Percentiles rank a stretch among this genome's conserved stretches.
These are phyloP conservation scores for Metopia argyrocephala DNA, from an alignment of 2,888 invertebrate genomes.

Conservation along the genomic window DNA sequence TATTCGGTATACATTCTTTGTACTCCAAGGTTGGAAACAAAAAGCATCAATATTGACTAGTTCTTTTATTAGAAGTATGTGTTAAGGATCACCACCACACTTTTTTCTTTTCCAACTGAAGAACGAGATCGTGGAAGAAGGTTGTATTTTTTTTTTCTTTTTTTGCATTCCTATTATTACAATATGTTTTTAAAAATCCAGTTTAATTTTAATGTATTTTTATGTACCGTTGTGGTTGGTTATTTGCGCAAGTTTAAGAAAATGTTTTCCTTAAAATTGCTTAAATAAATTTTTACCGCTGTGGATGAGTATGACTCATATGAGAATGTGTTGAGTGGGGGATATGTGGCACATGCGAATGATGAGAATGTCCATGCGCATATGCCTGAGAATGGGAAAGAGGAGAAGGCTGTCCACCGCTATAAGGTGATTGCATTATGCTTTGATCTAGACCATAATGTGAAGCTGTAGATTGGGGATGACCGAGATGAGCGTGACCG, in stretches of 20 bases:
- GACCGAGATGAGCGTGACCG: conserved; percentile 84
- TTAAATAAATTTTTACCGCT: conserved; percentile 82
- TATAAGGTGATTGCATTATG: conserved; percentile 83
- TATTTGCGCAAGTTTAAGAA: no score
- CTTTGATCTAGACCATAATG: conserved; percentile 86
- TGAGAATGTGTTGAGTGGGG: conserved; percentile 81
- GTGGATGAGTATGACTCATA: conserved; percentile 87
- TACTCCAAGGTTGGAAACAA: background rate
- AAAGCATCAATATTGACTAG: background rate
- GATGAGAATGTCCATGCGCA: conserved; percentile 77
- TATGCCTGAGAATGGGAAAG: conserved; percentile 80
- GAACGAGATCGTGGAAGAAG: background rate
- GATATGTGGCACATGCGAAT: conserved; percentile 83
- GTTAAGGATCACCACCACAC: background rate
- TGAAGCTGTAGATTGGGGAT: conserved; percentile 81
- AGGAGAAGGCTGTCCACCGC: conserved; percentile 84
- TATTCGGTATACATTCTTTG: background rate
- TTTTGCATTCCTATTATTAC: background rate
- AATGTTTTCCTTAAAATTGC: background rate
- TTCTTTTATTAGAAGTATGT: background rate
- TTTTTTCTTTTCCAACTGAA: background rate
- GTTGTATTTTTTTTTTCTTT: background rate
- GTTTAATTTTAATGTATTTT: background rate
- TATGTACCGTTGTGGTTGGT: background rate
- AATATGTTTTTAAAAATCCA: no score